Evolutionary conservation across 1,140 invertebrate genomes (phyloP).

Genomic region (Drosophila oshimai): DNA sequence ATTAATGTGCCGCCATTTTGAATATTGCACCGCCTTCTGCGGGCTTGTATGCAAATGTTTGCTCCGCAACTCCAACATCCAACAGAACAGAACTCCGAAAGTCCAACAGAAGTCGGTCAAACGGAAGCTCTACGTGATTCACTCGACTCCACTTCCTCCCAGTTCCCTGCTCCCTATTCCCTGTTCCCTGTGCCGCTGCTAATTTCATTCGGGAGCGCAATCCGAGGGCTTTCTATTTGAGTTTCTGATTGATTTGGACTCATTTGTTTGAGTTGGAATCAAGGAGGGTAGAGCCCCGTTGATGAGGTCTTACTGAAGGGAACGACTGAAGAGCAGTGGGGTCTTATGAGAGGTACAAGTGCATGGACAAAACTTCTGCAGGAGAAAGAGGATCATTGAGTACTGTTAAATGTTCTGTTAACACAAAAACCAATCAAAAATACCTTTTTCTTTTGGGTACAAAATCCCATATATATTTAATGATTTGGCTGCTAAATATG

Average conservation of each 20-base stretch:
- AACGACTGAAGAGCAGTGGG: not conserved
- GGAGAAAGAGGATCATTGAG: too few species aligned
- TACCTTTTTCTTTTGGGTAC: too few species aligned
- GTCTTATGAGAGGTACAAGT: too few species aligned
- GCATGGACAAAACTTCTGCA: too few species aligned
- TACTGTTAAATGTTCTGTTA: too few species aligned
- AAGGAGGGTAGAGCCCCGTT: not conserved
- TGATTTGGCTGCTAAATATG: too few species aligned
- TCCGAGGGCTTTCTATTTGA: constrained; percentile 47
- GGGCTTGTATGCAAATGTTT: constrained; percentile 55
- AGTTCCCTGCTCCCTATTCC: too few species aligned
- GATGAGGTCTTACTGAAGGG: too few species aligned
- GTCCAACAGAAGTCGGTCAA: constrained; percentile 44
- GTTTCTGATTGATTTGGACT: constrained; percentile 63
- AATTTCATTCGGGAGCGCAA: constrained; percentile 33
- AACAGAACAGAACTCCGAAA: not conserved
- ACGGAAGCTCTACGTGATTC: constrained; percentile 32
- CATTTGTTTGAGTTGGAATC: constrained; percentile 22
- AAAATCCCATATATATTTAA: too few species aligned
- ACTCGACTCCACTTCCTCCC: not conserved
- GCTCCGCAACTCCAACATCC: constrained; percentile 8
- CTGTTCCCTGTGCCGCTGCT: not conserved
- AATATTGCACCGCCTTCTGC: constrained; percentile 2
- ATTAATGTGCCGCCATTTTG: constrained; percentile 44
- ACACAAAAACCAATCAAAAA: too few species aligned